These are phyloP conservation scores for Galagoides demidoff DNA, from an alignment of 2,797 vertebrate genomes.

Conservation along the genomic window DNA sequence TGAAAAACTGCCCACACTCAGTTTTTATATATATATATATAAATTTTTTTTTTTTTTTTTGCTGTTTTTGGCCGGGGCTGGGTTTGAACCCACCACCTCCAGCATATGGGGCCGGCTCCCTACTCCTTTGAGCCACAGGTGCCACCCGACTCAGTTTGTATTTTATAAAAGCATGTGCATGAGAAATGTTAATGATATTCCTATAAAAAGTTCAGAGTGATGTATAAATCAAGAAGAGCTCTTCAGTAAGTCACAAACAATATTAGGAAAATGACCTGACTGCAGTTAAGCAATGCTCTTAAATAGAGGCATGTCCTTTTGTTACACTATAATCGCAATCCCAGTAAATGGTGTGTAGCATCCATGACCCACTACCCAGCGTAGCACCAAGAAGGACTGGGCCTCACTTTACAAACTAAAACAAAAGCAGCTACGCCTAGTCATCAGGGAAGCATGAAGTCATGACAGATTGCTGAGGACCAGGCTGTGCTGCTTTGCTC, in stretches of 20 bases:
- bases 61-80: too few species aligned
- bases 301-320: not conserved
- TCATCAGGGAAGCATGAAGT: not conserved
- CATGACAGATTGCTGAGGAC: accelerated
- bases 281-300: not conserved
- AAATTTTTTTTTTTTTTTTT: too few species aligned
- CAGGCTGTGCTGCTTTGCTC: accelerated
- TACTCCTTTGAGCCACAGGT: too few species aligned
- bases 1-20: not conserved
- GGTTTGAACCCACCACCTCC: too few species aligned
- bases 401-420: not conserved
- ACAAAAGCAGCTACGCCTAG: not conserved
- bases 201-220: not conserved
- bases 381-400: not conserved
- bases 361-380: too few species aligned
- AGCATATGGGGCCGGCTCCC: too few species aligned
- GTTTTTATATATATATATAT: not conserved
- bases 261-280: not conserved
- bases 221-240: not conserved
- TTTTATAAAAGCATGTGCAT: not conserved
- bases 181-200: not conserved
- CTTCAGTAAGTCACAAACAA: not conserved
- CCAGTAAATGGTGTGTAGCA: not conserved
- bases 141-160: not conserved
- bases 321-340: accelerated